These are phyloP conservation scores for Diacarnus erythraeanus DNA, from an alignment of 37 sponge, comb jelly and placozoan species.

Conservation along the genomic window DNA sequence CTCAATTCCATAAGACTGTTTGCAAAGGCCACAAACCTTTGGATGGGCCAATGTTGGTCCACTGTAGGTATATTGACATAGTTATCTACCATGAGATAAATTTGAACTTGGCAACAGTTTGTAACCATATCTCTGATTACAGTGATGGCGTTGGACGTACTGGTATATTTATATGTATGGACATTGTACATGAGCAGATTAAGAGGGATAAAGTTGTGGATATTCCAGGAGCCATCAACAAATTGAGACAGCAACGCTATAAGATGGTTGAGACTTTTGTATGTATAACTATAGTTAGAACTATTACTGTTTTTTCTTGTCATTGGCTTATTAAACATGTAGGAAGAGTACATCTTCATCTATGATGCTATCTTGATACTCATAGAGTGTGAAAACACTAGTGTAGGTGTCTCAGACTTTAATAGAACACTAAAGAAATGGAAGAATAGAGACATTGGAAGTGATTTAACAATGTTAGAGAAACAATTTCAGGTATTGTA, in stretches of 20 bases:
- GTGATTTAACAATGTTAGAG: conserved; percentile 34
- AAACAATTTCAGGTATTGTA: conserved; percentile 39
- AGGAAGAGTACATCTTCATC: conserved; percentile 63
- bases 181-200: conserved; percentile 55
- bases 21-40: not conserved
- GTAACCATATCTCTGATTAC: not conserved
- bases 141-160: conserved; percentile 90
- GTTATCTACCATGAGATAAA: not conserved
- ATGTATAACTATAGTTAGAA: not conserved
- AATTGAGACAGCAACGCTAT: conserved; percentile 64
- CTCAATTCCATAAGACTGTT: conserved; percentile 44
- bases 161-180: conserved; percentile 72
- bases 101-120: not conserved
- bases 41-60: conserved; percentile 49
- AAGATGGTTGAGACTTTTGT: conserved; percentile 72
- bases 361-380: conserved; percentile 57
- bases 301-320: not conserved
- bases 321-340: not conserved
- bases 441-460: conserved; percentile 4
- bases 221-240: conserved; percentile 37
- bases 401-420: conserved; percentile 13
- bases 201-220: conserved; percentile 57
- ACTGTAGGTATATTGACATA: conserved; percentile 73
- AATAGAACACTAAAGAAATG: not conserved
- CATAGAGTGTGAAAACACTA: conserved; percentile 49